Percentiles rank a stretch among this genome's conserved stretches.
Evolutionary conservation across 2,113 vertebrate species (phyloP).

Genomic region (Furnarius figulus): DNA sequence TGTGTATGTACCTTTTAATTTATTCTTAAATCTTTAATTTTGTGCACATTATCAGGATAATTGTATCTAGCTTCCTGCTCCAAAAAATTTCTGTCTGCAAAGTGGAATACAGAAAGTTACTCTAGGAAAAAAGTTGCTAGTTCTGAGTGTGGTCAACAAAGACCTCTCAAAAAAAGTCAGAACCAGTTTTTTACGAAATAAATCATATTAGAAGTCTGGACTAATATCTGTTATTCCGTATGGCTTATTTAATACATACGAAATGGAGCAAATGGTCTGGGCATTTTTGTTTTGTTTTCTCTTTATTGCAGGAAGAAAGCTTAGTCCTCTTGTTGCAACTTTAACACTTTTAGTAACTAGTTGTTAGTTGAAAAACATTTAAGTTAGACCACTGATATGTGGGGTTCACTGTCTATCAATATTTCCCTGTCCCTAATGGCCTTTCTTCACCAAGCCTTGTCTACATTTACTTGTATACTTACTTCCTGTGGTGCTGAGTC

Average conservation of each 20-base stretch:
- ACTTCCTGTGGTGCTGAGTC: background rate
- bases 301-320: background rate
- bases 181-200: background rate
- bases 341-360: background rate
- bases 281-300: background rate
- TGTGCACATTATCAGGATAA: background rate
- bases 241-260: background rate
- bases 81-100: background rate
- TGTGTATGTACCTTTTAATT: background rate
- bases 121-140: background rate
- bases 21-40: background rate
- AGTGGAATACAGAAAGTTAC: background rate
- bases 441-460: background rate
- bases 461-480: background rate
- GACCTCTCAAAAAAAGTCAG: background rate
- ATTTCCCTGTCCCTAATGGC: background rate
- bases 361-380: background rate
- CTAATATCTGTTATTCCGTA: background rate
- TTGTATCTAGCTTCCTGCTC: background rate
- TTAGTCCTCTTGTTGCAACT: background rate
- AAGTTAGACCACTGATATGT: background rate
- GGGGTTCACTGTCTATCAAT: background rate
- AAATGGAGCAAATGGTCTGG: background rate
- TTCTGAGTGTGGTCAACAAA: background rate
- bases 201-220: background rate